Base-by-base conservation (phyloP, 2,797 vertebrate genomes). In the Telmatherina bonti region DNA sequence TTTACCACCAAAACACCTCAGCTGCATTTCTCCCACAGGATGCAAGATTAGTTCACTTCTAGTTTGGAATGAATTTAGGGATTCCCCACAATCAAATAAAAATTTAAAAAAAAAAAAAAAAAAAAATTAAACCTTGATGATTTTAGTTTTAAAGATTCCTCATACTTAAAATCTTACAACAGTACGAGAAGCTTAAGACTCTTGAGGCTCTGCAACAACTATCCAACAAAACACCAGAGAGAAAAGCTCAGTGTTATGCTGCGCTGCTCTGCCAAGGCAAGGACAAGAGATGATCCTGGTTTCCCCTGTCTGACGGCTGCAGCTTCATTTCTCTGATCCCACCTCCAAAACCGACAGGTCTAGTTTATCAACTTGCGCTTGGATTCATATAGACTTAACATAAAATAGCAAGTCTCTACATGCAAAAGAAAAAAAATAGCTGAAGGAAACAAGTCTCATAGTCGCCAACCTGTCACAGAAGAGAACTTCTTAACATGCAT, bases 241-340 rank as follows among this genome's bases (percentile, higher is more conserved):
- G 74, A 70, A 67, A 62, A 52, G 85, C 62, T 81, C 70, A 35
- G 65, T 55, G 64, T 69, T 63, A 29, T 75, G 78, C 66, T 56
- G 75, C 49, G 11, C 61, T 62, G 76, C 70, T 77, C 70, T 81
- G 74, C 69, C 73, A 71, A 45, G n/a, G n/a, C 55, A 20, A 63
- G 43, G 61, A 72, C 43, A 52, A 68, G 72, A 79, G 79, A 74
- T 72, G 86, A 88, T 78, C 83, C 82, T 7, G 24, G 78, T 67
- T 53, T 82, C 64, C 67, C 43, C 81, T 83, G 83, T 84, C 72
- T 77, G 79, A 70, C 61, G 80, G 61, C 66, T 16, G 26, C 78
- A 22, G 79, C 70, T 85, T 85, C 55, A 78, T 86, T 63, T 84
- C 66, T 84, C 82, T 82, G 76, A 85, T 86, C 83, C 78, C 81